A percentile compares a stretch with the other conserved stretches of the same genome.
These are phyloP conservation scores for Stenotaenia linearis DNA, from an alignment of 2,888 invertebrate genomes.

Conservation along the genomic window DNA sequence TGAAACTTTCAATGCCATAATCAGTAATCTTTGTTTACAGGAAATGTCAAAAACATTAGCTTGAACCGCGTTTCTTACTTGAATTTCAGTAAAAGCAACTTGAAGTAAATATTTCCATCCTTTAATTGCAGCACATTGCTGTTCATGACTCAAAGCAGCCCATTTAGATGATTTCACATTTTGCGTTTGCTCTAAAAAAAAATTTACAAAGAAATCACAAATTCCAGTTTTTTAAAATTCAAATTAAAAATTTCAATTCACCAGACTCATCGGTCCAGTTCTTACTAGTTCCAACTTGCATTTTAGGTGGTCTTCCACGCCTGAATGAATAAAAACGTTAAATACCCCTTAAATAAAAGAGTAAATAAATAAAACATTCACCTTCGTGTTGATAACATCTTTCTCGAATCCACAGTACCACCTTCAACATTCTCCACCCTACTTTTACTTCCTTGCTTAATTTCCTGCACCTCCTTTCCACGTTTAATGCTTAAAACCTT, in stretches of 20 bases:
- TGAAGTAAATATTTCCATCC: background rate
- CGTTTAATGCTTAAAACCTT: background rate
- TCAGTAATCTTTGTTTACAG: too few relatives aligned
- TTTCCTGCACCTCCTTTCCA: background rate
- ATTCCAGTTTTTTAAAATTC: too few relatives aligned
- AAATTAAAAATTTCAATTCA: background rate
- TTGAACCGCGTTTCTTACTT: too few relatives aligned
- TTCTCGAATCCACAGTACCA: background rate
- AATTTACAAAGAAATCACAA: background rate
- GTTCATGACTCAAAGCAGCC: background rate
- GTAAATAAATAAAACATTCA: background rate
- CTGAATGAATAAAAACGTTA: background rate
- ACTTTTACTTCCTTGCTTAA: background rate
- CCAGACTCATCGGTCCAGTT: background rate
- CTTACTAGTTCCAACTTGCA: background rate
- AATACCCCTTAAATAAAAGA: background rate
- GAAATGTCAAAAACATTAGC: too few relatives aligned
- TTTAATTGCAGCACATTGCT: background rate
- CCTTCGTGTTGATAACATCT: background rate
- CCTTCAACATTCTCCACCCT: background rate
- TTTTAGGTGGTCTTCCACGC: background rate
- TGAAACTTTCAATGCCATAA: too few relatives aligned
- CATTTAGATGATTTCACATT: background rate
- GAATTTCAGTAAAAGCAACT: background rate
- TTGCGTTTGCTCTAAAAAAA: background rate